Base-by-base conservation (phyloP, 2,888 invertebrate species). In the Dioctria linearis region DNA sequence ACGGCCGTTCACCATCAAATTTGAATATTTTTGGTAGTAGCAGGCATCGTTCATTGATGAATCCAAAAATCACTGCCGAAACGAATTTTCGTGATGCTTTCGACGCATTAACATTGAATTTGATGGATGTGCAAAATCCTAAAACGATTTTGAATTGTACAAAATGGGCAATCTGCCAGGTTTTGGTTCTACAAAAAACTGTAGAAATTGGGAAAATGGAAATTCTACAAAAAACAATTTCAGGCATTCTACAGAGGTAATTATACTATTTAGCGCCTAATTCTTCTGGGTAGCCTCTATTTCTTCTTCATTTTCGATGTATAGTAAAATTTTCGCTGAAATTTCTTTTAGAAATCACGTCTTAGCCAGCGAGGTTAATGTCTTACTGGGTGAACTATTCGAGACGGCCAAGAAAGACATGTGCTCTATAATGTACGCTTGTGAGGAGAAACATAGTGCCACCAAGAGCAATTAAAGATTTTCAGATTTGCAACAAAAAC, bases 351-450 rank as follows among this genome's bases (percentile, higher is more conserved):
- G 76, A n/a, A 76, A 37, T 46, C 49, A 49, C 6, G 63, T 51
- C 4, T 2, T 4, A 37, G 6, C 37, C 1, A n/a, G 39, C 37
- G 59, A 76, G 13, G 40, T 76, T 49, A 57, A 46, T 76, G 80
- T 71, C 54, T 66, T 61, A 59, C 25, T 80, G 11, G 42, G 25
- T 43, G 65, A 78, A 13, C n/a, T 80, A n/a, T 42, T 80, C 43
- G 57, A 61, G 39, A 63, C 80, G 39, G 61, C 78, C 11, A 46
- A 37, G 42, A 25, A 46, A n/a, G 65, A 65, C 54, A 78, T 51
- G 40, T 80, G 80, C 43, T 71, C 69, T 2, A 57, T 42, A 37
- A 42, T 43, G 9, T 80, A 69, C 63, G n/a, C 69, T 59, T 80
- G 80, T 40, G 51, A 79, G 40, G 6, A 67, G 51, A 75, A 13